Evolutionary conservation across 2,888 invertebrate genomes (phyloP).

Genomic region (Caenorhabditis angaria): DNA sequence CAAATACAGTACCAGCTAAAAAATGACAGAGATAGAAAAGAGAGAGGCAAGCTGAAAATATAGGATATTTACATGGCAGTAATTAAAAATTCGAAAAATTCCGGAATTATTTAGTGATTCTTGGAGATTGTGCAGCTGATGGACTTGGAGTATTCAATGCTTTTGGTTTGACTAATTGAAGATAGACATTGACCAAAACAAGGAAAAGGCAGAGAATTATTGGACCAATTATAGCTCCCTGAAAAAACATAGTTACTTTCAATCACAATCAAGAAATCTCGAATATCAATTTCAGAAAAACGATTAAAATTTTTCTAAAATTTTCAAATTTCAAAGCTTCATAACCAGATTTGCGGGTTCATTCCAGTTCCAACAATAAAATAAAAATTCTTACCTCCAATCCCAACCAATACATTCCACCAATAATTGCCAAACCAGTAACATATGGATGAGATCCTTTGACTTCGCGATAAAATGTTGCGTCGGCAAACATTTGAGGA

Average conservation of each 20-base stretch:
- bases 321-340: too few species aligned
- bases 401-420: constrained; percentile 95
- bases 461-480: constrained; percentile 94
- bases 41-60: not conserved
- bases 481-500: constrained; percentile 90
- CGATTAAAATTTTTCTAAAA: too few species aligned
- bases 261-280: too few species aligned
- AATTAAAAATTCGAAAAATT: not conserved
- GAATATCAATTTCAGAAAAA: too few species aligned
- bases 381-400: constrained; percentile 75
- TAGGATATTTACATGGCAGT: not conserved
- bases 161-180: constrained; percentile 59
- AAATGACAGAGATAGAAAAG: not conserved
- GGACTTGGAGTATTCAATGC: constrained; percentile 30
- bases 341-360: too few species aligned
- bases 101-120: not conserved
- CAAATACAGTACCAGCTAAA: too few species aligned
- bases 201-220: constrained; percentile 91
- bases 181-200: constrained; percentile 82
- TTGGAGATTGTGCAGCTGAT: constrained; percentile 3
- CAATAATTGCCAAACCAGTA: constrained; percentile 94
- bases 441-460: constrained; percentile 95
- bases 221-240: constrained; percentile 96
- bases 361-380: not conserved
- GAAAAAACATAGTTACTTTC: constrained; percentile 34